These are phyloP conservation scores for Eugnorisma glareosa DNA, from an alignment of 2,888 invertebrate species.

Conservation along the genomic window DNA sequence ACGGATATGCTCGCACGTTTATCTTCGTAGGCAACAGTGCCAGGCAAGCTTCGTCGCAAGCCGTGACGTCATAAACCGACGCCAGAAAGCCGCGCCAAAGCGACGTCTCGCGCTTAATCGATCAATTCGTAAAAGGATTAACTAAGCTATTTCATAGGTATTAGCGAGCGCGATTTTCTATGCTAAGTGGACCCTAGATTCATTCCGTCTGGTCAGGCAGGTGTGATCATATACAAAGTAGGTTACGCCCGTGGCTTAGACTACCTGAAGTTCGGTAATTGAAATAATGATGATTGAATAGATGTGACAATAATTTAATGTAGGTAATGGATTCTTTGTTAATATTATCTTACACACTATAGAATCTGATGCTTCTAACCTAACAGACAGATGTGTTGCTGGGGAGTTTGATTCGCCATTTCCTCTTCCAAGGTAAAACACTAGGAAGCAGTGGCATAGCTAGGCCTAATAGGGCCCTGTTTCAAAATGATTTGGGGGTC, in stretches of 20 bases:
- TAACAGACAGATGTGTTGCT: too few relatives aligned
- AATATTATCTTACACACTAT: too few relatives aligned
- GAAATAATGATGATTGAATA: too few relatives aligned
- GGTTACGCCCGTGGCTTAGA: too few relatives aligned
- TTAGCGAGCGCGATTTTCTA: not conserved
- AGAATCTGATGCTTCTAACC: too few relatives aligned
- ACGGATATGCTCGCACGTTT: slow-evolving; percentile 13
- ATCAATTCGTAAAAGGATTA: slow-evolving; percentile 43
- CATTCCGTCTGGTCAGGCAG: not conserved
- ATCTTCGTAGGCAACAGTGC: slow-evolving; percentile 19
- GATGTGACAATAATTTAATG: too few relatives aligned
- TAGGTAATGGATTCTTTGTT: too few relatives aligned
- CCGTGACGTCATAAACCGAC: slow-evolving; percentile 57
- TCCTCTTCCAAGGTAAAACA: too few relatives aligned
- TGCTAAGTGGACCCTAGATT: not conserved
- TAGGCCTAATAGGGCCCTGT: too few relatives aligned
- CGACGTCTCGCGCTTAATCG: slow-evolving; percentile 46
- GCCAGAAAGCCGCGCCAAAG: slow-evolving; percentile 52
- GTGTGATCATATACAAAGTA: not conserved
- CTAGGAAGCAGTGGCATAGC: too few relatives aligned
- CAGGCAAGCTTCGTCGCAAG: not conserved
- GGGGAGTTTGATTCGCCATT: too few relatives aligned
- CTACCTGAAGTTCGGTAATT: not conserved
- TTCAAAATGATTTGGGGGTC: too few relatives aligned
- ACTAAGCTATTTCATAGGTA: slow-evolving; percentile 1